A percentile compares a stretch with the other conserved stretches of the same genome.
phyloP scores from a whole-genome alignment of 2,888 invertebrate genomes.

The Andrena camellia region DNA sequence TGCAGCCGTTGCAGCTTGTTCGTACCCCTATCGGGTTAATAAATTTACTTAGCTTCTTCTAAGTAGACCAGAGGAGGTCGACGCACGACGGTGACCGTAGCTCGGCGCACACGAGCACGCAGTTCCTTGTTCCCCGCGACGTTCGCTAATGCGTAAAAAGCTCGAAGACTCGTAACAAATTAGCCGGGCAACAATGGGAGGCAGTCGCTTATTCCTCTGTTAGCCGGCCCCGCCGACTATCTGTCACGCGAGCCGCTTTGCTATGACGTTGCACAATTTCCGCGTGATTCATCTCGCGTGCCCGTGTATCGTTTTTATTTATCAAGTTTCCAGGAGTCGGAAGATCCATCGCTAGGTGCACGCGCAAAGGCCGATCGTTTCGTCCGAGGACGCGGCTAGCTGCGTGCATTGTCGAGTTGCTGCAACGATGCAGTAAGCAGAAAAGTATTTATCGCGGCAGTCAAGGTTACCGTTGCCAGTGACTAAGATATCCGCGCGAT shows the following conservation, averaged over 20 bases:
- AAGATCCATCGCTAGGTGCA: conserved; percentile 19
- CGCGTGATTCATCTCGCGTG: conserved; percentile 35
- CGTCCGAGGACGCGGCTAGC: conserved; percentile 15
- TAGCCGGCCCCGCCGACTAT: conserved; percentile 9
- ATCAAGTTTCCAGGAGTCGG: conserved; percentile 32
- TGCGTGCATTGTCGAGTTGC: not conserved
- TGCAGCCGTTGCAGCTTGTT: conserved; percentile 39
- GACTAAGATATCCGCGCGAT: not conserved
- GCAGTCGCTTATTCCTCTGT: conserved; percentile 38
- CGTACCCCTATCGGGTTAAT: conserved; percentile 43
- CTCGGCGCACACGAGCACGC: conserved; percentile 10
- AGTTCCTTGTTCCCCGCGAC: conserved; percentile 3
- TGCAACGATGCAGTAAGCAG: conserved; percentile 29
- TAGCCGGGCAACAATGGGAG: conserved; percentile 51
- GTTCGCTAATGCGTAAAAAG: conserved; percentile 50
- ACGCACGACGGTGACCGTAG: conserved; percentile 66
- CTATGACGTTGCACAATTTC: conserved; percentile 43
- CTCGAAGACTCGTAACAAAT: conserved; percentile 54
- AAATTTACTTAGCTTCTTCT: conserved; percentile 40
- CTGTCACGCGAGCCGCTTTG: conserved; percentile 16
- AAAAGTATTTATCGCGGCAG: conserved; percentile 46
- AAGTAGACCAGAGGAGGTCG: conserved; percentile 62
- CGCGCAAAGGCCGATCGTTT: conserved; percentile 31
- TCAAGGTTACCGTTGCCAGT: conserved; percentile 3
- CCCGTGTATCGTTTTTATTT: conserved; percentile 17